Percentiles rank a stretch among this genome's conserved stretches.
Evolutionary conservation across 2,797 vertebrate species (phyloP).

Genomic region (Anguilla megastoma): DNA sequence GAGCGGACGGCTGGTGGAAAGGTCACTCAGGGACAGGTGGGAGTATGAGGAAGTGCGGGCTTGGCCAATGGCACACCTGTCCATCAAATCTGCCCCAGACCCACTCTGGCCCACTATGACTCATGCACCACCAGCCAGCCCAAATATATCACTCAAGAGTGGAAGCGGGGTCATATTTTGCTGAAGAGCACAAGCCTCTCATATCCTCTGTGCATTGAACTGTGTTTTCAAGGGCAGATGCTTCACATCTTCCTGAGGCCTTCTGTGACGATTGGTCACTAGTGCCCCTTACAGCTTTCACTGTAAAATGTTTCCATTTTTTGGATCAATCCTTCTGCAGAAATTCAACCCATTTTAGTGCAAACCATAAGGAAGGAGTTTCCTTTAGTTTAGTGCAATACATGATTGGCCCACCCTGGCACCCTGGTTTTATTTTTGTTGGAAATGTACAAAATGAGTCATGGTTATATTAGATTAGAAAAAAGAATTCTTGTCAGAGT

Average conservation of each 20-base stretch:
- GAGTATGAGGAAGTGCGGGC: not conserved
- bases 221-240: not conserved
- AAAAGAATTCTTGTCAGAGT: not conserved
- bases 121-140: not conserved
- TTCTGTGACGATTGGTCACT: no score
- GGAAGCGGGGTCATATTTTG: not conserved
- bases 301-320: not conserved
- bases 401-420: not conserved
- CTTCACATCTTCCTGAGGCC: not conserved
- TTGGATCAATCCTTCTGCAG: not conserved
- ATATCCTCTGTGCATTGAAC: not conserved
- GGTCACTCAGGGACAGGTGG: not conserved
- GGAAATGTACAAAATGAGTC: not conserved
- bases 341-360: not conserved
- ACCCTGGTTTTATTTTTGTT: not conserved
- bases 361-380: not conserved
- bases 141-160: not conserved
- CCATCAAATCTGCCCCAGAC: not conserved
- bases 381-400: not conserved
- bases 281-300: not conserved
- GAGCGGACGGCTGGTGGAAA: conserved; percentile 12
- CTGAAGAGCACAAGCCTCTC: not conserved
- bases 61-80: not conserved
- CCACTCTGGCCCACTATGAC: not conserved
- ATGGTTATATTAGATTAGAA: not conserved